A percentile compares a stretch with the other conserved stretches of the same genome.
Evolutionary conservation across 2,113 vertebrate species (phyloP).

Genomic region (Myotis yumanensis): DNA sequence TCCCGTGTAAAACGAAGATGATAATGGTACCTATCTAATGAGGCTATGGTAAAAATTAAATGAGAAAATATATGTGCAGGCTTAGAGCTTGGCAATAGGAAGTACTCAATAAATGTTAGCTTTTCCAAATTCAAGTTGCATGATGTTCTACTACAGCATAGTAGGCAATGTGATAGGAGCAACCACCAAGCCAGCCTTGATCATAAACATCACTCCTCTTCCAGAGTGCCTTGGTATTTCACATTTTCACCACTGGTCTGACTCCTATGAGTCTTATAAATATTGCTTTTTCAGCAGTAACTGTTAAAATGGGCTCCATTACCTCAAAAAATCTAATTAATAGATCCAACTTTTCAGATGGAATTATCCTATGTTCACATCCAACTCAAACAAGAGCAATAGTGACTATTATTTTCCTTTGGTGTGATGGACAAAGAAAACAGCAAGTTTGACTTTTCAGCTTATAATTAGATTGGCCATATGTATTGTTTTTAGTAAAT

Average conservation of each 20-base stretch:
- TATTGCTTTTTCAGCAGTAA: not conserved
- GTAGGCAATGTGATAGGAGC: not conserved
- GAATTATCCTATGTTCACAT: constrained; percentile 13
- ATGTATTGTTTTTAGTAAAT: not conserved
- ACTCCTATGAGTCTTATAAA: not conserved
- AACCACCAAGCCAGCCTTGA: not conserved
- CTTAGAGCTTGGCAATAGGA: not conserved
- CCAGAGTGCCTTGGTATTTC: not conserved
- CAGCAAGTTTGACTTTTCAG: not conserved
- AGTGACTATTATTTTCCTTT: not conserved
- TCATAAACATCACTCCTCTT: not conserved
- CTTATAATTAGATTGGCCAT: not conserved
- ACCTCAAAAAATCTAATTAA: not conserved
- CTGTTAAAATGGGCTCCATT: not conserved
- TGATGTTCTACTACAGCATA: not conserved
- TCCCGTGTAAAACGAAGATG: not conserved
- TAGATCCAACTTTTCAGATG: constrained; percentile 35
- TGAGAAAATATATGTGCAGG: not conserved
- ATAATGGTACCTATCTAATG: not conserved
- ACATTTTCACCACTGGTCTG: not conserved
- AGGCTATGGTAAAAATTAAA: constrained; percentile 5
- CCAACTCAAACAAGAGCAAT: not conserved
- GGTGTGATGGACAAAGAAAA: not conserved
- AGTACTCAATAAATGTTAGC: constrained; percentile 10
- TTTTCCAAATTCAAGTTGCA: not conserved